phyloP scores from a whole-genome alignment of 2,113 vertebrate species.

The Crotalus helleri region DNA sequence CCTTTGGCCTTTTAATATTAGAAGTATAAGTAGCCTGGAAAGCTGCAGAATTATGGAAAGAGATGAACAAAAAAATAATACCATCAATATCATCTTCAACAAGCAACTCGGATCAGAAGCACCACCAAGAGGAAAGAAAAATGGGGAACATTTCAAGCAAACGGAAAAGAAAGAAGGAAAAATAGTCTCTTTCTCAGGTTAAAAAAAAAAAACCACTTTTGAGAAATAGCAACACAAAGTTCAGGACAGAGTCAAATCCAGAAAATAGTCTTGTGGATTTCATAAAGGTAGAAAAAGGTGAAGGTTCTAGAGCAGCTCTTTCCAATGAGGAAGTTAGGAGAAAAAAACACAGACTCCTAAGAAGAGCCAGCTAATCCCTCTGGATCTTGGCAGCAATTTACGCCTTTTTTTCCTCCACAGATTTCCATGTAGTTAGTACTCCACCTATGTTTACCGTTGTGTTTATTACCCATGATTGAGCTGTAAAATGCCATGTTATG shows the following conservation, averaged over 20 bases:
- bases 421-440: not conserved
- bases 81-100: not conserved
- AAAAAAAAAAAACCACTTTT: not conserved
- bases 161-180: not conserved
- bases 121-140: not conserved
- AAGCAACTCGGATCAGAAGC: not conserved
- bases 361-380: too few relatives aligned
- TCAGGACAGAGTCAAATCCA: not conserved
- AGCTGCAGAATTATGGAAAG: not conserved
- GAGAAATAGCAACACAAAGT: not conserved
- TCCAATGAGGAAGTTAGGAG: not conserved
- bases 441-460: not conserved
- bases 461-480: not conserved
- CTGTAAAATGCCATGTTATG: not conserved
- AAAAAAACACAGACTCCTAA: not conserved
- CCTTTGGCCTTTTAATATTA: not conserved
- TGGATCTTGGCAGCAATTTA: not conserved
- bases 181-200: not conserved
- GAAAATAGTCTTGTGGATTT: not conserved
- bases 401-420: not conserved
- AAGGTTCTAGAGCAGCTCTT: not conserved
- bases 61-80: not conserved
- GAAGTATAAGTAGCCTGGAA: not conserved
- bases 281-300: not conserved
- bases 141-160: not conserved